These are phyloP conservation scores for Corbicula japonica DNA, from an alignment of 2,888 invertebrate genomes.

Conservation along the genomic window DNA sequence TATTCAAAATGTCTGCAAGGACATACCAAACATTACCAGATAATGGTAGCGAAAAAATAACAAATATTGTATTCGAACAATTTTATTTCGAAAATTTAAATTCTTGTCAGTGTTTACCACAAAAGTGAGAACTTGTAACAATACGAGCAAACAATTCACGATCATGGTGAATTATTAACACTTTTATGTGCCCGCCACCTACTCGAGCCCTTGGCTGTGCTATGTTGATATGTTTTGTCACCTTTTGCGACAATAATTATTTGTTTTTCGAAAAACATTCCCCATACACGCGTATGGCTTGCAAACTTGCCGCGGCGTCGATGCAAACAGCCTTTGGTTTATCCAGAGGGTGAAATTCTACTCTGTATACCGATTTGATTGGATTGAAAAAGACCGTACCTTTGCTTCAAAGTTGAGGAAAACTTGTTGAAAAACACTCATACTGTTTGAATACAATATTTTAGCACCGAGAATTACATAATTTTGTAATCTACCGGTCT, in stretches of 20 bases:
- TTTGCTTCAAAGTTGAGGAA: neutral
- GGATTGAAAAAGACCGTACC: neutral
- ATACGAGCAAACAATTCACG: slow-evolving; percentile 29
- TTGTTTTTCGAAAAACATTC: slow-evolving; percentile 9
- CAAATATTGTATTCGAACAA: too few species aligned
- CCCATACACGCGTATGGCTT: slow-evolving; percentile 35
- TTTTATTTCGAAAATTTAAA: neutral
- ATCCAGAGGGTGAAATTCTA: neutral
- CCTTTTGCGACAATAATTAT: slow-evolving; percentile 15
- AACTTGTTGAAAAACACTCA: slow-evolving; percentile 30
- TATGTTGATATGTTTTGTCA: slow-evolving; percentile 33
- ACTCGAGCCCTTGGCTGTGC: neutral
- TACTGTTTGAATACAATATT: neutral
- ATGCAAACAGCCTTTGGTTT: slow-evolving; percentile 5
- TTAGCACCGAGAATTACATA: neutral
- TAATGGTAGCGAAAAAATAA: too few species aligned
- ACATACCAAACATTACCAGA: too few species aligned
- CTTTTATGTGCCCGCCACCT: neutral
- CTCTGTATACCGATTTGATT: slow-evolving; percentile 5
- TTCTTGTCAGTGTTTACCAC: slow-evolving; percentile 1
- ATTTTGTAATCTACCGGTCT: slow-evolving; percentile 21
- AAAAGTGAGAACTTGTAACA: slow-evolving; percentile 38
- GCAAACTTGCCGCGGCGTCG: neutral
- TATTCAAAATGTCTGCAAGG: too few species aligned
- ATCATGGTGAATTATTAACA: slow-evolving; percentile 6